Evolutionary conservation across 2,888 invertebrate species (phyloP).

Genomic region (Rotaria macrura): DNA sequence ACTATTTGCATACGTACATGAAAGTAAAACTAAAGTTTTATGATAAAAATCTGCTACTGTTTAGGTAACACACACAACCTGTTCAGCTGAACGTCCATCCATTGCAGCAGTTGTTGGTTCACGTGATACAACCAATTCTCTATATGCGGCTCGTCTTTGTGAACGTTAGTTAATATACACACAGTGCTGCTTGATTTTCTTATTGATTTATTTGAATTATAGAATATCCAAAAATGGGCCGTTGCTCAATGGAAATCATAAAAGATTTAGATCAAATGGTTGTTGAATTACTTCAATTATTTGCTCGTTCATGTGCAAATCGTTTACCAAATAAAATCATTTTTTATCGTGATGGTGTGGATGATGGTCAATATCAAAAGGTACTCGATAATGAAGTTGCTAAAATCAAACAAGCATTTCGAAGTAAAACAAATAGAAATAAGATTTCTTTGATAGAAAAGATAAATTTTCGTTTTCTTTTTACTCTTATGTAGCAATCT

Average conservation of each 20-base stretch:
- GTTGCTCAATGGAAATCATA: conserved; percentile 3
- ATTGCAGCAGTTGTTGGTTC: conserved; percentile 17
- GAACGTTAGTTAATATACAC: neutral
- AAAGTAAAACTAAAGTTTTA: no score
- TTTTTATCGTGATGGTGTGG: conserved; percentile 1
- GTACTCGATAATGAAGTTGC: neutral
- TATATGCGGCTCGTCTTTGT: neutral
- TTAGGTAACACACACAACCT: neutral
- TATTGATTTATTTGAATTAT: neutral
- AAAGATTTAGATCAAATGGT: neutral
- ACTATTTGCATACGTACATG: no score
- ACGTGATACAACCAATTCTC: neutral
- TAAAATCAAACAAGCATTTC: no score
- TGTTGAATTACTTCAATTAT: neutral
- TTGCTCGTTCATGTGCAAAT: neutral
- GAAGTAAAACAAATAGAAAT: no score
- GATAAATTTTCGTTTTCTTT: no score
- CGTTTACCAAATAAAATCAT: neutral
- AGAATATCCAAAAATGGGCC: neutral
- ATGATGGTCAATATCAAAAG: conserved; percentile 11
- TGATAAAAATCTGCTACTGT: no score
- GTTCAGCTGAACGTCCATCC: neutral
- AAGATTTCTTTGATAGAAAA: no score
- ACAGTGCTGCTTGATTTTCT: neutral
- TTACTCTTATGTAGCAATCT: no score